Percentiles rank a stretch among this genome's conserved stretches.
Evolutionary conservation across 2,113 vertebrate species (phyloP).

Genomic region (Ictalurus furcatus): DNA sequence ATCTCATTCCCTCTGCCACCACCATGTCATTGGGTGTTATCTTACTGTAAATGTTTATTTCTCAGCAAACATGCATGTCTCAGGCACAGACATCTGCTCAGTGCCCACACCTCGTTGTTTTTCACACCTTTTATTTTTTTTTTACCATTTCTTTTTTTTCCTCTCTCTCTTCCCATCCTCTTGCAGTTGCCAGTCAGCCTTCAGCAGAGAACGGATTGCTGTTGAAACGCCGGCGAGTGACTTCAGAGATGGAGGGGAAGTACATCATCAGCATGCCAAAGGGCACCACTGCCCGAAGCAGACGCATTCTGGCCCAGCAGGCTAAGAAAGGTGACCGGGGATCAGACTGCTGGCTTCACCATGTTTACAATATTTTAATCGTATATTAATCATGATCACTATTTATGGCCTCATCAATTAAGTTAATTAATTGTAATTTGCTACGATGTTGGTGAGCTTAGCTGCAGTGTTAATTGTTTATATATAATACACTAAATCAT

Average conservation of each 20-base stretch:
- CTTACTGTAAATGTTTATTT: conserved; percentile 41
- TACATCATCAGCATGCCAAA: conserved; percentile 97
- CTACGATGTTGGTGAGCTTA: background rate
- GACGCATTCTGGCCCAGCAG: conserved; percentile 90
- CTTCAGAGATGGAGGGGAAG: conserved; percentile 94
- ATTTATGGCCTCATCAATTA: background rate
- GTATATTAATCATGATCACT: background rate
- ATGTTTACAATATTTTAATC: background rate
- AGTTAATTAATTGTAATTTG: background rate
- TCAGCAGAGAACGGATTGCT: conserved; percentile 68
- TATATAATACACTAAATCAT: background rate
- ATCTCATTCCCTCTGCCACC: background rate
- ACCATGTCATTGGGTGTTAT: conserved; percentile 17
- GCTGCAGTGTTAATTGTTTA: background rate
- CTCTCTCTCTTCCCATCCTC: background rate
- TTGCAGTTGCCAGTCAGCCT: conserved; percentile 65
- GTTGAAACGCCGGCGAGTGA: conserved; percentile 83
- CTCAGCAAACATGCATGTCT: background rate
- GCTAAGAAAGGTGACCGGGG: conserved; percentile 79
- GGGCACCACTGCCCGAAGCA: conserved; percentile 86
- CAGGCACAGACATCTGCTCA: conserved; percentile 13
- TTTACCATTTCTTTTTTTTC: background rate
- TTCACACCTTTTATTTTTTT: conserved; percentile 27
- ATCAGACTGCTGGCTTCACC: background rate
- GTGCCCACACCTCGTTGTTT: conserved; percentile 8